Base-by-base conservation (phyloP, 2,888 invertebrate genomes). In the Drosophila parthenogenetica region DNA sequence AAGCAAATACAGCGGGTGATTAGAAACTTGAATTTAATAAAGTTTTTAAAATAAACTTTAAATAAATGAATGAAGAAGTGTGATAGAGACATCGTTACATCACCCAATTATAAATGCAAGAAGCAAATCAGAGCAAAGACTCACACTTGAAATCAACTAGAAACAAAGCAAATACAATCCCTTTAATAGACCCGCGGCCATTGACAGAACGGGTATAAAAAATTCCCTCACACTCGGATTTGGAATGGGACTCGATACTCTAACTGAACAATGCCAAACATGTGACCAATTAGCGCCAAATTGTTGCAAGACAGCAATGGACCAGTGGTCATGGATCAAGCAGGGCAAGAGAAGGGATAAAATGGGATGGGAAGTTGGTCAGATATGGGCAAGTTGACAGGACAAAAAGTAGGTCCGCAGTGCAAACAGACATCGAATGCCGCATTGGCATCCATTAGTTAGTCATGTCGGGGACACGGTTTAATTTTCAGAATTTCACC, bases 281-380 rank as follows among this genome's bases (percentile, higher is more conserved):
- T 71, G 76, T 65, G 68, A 75, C 79, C 76, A 77, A 77, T 77
- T 79, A 77, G 77, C 72, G 68, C 51, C 62, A 64, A 59, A 68
- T 67, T 55, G 49, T 13, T 58, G 50, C 40, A 48, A 43, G 72
- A 60, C 37, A 53, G 39, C 55, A 16, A 53, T 45, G 55, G 32
- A 11, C 29, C 7, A 53, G 53, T 42, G 29, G 29, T 17, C 16
- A 13, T 29, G 7, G 29, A 8, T 8, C 29, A 29, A 2, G 8
- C 0, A 29, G n/a, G 2, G 8, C 32, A 7, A 8, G 5, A 2
- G 8, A 29, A 16, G 17, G 49, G 49, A 16, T 2, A 7, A 14
- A 8, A 40, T 17, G 40, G 43, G 13, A 13, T 17, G 32, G 35
- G 42, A 39, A 48, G 48, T 1, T n/a, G 58, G 22, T 5, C 17